Conservation (phyloP, 2,888 invertebrate species). For the Athrips mouffetella region DNA sequence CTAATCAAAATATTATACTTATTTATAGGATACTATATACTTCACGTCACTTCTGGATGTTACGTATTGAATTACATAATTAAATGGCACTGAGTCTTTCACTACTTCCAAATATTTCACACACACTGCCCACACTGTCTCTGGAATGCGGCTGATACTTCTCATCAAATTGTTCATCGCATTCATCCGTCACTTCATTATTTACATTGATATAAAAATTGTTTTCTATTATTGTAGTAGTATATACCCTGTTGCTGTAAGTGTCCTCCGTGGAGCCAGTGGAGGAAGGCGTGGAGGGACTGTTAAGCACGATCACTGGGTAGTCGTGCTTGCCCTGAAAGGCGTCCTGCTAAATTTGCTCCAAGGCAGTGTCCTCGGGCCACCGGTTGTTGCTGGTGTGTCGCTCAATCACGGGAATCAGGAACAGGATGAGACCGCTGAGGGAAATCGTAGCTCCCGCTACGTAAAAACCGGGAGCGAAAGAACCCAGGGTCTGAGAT, state of each 20-base stretch:
- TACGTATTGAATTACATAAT: conserved; percentile 15
- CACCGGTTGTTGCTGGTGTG: conserved; percentile 40
- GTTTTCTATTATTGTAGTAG: conserved; percentile 57
- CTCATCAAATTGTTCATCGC: conserved; percentile 42
- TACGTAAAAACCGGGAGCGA: conserved; percentile 91
- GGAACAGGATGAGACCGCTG: conserved; percentile 92
- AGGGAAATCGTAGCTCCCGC: conserved; percentile 91
- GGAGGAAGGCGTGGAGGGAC: conserved; percentile 65
- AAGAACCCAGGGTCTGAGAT: conserved; percentile 86
- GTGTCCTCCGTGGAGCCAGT: conserved; percentile 51
- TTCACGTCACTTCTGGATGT: conserved; percentile 23
- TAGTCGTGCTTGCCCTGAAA: conserved; percentile 32
- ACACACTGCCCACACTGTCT: conserved; percentile 48
- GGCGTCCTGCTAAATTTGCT: conserved; percentile 65
- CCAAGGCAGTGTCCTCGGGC: conserved; percentile 50
- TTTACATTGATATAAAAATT: conserved; percentile 53
- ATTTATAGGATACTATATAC: background rate
- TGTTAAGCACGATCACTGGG: conserved; percentile 64
- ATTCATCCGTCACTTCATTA: conserved; percentile 46
- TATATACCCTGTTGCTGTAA: conserved; percentile 70
- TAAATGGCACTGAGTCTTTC: conserved; percentile 50
- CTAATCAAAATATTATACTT: conserved; percentile 4
- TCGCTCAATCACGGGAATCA: conserved; percentile 85
- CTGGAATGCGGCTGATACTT: conserved; percentile 63
- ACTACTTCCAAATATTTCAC: conserved; percentile 38